These are phyloP conservation scores for Coregonus sp. DNA, from an alignment of 2,797 vertebrate species.

Conservation along the genomic window DNA sequence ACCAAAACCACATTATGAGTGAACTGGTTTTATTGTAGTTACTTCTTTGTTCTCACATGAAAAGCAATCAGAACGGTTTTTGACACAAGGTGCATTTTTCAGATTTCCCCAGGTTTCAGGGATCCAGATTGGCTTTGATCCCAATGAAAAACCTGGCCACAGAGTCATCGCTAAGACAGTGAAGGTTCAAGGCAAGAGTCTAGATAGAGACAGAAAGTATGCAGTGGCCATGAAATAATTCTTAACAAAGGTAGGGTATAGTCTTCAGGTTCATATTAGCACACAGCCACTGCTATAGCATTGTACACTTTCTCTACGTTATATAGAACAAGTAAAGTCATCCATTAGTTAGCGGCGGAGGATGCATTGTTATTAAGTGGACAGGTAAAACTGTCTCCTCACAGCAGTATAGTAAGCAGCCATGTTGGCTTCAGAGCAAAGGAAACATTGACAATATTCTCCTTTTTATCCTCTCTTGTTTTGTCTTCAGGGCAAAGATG, in stretches of 20 bases:
- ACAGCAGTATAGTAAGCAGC: not conserved
- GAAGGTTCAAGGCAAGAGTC: slow-evolving; percentile 50
- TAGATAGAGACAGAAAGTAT: slow-evolving; percentile 45
- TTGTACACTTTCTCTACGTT: not conserved
- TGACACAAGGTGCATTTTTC: not conserved
- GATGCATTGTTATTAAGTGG: not conserved
- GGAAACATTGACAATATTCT: not conserved
- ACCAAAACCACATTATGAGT: not conserved
- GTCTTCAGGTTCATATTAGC: not conserved
- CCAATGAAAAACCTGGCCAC: slow-evolving; percentile 41
- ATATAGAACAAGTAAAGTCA: not conserved
- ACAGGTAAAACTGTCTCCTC: not conserved
- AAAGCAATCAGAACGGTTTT: not conserved
- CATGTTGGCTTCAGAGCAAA: not conserved
- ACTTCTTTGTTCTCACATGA: not conserved
- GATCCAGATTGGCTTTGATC: slow-evolving; percentile 62
- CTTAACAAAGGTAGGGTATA: slow-evolving; percentile 45
- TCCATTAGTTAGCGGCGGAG: not conserved
- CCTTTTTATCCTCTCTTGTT: not conserved
- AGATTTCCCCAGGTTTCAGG: slow-evolving; percentile 63
- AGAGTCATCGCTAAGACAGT: slow-evolving; percentile 48
- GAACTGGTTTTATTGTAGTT: not conserved
- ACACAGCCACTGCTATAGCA: not conserved
- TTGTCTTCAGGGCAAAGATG: slow-evolving; percentile 52
- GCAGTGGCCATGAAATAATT: slow-evolving; percentile 56